Base-by-base conservation (phyloP, 2,113 vertebrate genomes). In the Okapia johnstoni region DNA sequence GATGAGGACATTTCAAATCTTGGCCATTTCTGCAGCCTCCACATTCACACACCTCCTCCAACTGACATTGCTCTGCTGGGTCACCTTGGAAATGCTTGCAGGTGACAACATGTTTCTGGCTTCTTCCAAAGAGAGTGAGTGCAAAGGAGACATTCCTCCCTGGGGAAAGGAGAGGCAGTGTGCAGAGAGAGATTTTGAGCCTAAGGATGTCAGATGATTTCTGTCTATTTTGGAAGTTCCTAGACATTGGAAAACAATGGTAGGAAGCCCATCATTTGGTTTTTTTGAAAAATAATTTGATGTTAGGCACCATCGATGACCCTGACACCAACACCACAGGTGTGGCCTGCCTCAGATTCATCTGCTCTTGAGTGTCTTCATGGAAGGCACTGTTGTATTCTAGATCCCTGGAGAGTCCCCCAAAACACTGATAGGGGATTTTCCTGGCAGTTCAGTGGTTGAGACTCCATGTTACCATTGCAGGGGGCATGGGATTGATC, bases 31-130 rank as follows among this genome's bases (percentile, higher is more conserved):
- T 80, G 21, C 17, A 52, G 52, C 7, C 12, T 81, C 19, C 28
- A 2, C 3, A 1, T 11, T 77, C 54, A 85, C 8, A 15, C 16
- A 57, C 66, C 36, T 93, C 84, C 19, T 87, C 77, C 80, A 33
- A 61, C 6, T 54, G 86, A 73, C 77, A 73, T 30, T 43, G 77
- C 76, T 85, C 55, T 83, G 10, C 70, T 11, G 36, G 61, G 16
- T 84, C 81, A 46, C 8, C 88, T 61, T 86, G 89, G 77, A 90
- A 76, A 48, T 80, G 36, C 58, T 88, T 81, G 43, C 30, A 46
- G 55, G 57, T 70, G 88, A 76, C 76, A 73, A 14, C 43, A 7
- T 21, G 17, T 94, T 48, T 58, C 60, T 80, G 88, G 88, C 70
- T 83, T 81, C 57, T 25, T 87, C 84, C 0, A 12, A 58, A 79